Evolutionary conservation across 2,113 vertebrate genomes (phyloP).

Genomic region (Astur gentilis): DNA sequence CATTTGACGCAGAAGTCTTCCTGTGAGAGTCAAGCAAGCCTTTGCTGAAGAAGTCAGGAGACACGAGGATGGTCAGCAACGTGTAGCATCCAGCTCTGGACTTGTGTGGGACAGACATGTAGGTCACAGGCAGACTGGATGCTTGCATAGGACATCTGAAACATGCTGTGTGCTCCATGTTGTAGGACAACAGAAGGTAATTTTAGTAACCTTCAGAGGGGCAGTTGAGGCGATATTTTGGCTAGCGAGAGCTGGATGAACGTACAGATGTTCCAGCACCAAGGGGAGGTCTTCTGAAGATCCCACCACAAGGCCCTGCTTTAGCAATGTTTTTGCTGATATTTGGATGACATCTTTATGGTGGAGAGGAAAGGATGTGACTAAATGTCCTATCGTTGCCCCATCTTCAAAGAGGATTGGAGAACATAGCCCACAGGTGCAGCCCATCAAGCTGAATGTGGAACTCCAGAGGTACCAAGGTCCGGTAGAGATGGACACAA

Average conservation of each 20-base stretch:
- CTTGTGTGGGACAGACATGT: accelerated
- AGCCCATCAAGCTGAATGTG: neutral
- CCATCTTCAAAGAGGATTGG: neutral
- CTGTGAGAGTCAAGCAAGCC: neutral
- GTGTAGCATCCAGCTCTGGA: neutral
- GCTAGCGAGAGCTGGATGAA: neutral
- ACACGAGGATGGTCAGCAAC: neutral
- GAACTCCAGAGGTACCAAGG: neutral
- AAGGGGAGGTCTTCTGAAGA: neutral
- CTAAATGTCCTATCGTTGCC: neutral
- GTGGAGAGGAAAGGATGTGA: neutral
- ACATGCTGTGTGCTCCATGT: accelerated
- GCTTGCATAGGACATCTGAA: neutral
- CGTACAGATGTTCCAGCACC: neutral
- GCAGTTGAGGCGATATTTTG: neutral
- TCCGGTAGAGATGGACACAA: neutral
- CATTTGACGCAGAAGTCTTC: accelerated
- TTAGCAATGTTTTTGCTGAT: neutral
- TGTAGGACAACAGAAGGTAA: neutral
- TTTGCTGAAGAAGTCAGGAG: neutral
- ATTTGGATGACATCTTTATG: neutral
- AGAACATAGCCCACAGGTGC: neutral
- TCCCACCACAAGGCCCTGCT: neutral
- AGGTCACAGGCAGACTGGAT: neutral
- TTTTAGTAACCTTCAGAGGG: neutral